Percentiles rank a stretch among this genome's conserved stretches.
Evolutionary conservation across 2,113 vertebrate genomes (phyloP).

Genomic region (Pogona vitticeps): DNA sequence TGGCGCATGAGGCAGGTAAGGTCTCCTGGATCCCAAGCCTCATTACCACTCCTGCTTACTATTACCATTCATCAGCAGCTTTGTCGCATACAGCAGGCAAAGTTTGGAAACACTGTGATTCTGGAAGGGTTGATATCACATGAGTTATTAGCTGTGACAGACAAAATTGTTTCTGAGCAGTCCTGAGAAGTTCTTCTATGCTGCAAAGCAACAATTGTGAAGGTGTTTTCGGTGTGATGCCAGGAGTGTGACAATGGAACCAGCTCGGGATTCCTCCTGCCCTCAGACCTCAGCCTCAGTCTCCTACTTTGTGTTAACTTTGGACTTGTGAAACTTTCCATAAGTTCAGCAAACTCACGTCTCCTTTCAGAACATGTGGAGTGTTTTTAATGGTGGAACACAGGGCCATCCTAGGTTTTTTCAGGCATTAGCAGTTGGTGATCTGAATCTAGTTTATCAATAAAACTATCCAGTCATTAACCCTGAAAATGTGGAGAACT

Average conservation of each 20-base stretch:
- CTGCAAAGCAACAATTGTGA: constrained; percentile 66
- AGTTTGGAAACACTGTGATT: constrained; percentile 66
- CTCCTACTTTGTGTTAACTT: constrained; percentile 70
- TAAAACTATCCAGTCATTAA: no score
- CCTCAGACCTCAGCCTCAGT: constrained; percentile 20
- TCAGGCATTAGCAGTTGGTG: no score
- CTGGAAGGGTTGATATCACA: constrained; percentile 75
- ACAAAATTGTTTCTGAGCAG: constrained; percentile 75
- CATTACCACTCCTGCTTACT: constrained; percentile 69
- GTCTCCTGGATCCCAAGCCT: constrained; percentile 72
- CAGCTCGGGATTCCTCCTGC: constrained; percentile 44
- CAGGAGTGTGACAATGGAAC: constrained; percentile 56
- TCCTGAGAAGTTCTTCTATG: constrained; percentile 70
- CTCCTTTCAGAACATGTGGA: constrained; percentile 53
- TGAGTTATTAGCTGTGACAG: constrained; percentile 81
- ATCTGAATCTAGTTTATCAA: not conserved
- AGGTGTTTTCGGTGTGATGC: constrained; percentile 62
- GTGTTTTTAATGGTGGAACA: constrained; percentile 11
- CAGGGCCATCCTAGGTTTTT: not conserved
- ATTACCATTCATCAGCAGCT: constrained; percentile 73
- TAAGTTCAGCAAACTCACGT: constrained; percentile 70
- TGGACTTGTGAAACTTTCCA: constrained; percentile 62
- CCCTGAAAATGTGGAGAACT: no score
- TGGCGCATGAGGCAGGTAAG: constrained; percentile 75
- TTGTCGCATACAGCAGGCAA: constrained; percentile 70